Percentiles rank a stretch among this genome's conserved stretches.
phyloP scores from a whole-genome alignment of 2,113 vertebrate species.

The Tringa solitaria region DNA sequence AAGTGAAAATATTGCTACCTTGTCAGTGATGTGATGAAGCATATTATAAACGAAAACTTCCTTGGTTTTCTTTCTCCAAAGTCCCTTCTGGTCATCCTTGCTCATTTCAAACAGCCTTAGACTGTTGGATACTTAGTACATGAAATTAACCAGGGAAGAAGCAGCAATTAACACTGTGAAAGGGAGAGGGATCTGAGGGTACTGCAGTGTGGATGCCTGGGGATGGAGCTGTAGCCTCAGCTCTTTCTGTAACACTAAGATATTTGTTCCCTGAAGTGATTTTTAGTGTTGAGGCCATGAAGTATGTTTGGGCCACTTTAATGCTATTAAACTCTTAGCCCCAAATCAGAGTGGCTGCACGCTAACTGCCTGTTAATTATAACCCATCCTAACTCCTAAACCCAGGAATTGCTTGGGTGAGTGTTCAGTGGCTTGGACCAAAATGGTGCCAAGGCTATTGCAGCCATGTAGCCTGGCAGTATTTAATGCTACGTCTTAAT shows the following conservation, averaged over 20 bases:
- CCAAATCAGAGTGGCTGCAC: background rate
- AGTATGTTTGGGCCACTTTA: background rate
- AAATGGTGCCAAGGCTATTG: background rate
- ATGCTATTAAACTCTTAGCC: background rate
- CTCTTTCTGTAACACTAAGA: background rate
- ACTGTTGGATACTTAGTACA: background rate
- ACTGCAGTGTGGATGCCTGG: background rate
- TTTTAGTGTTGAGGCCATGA: background rate
- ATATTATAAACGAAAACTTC: background rate
- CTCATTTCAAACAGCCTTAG: background rate
- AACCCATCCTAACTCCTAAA: background rate
- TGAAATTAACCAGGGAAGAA: background rate
- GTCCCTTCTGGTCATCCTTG: background rate
- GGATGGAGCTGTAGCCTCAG: background rate
- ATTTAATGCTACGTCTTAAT: background rate
- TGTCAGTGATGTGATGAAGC: background rate
- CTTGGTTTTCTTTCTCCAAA: background rate
- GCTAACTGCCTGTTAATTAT: background rate
- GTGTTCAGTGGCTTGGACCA: background rate
- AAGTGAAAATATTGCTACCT: background rate
- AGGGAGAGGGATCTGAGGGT: background rate
- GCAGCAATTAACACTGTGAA: background rate
- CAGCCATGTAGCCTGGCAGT: fast-evolving
- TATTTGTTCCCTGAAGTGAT: background rate
- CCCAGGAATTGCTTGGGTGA: background rate